Evolutionary conservation across 2,888 invertebrate species (phyloP).

Genomic region (Heteromurus nitidus): DNA sequence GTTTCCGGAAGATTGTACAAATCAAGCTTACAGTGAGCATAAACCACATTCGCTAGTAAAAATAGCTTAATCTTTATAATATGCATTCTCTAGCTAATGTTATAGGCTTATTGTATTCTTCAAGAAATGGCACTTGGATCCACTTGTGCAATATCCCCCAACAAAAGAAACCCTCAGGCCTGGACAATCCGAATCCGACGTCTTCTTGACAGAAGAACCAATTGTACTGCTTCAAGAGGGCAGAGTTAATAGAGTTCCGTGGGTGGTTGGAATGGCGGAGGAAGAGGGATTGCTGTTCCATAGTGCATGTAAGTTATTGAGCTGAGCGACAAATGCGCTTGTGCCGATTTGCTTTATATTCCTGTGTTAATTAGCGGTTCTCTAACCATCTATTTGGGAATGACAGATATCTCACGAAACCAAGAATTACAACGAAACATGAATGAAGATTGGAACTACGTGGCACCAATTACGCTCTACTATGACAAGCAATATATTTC

Average conservation of each 20-base stretch:
- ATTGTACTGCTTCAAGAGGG: constrained; percentile 75
- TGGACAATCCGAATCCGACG: constrained; percentile 75
- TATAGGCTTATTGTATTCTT: neutral
- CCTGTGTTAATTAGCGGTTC: neutral
- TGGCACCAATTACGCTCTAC: constrained; percentile 70
- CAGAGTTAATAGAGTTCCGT: constrained; percentile 77
- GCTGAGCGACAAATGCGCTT: too few species aligned
- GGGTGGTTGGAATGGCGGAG: constrained; percentile 77
- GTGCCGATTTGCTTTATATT: neutral
- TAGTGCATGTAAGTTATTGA: constrained; percentile 75
- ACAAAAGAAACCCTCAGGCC: constrained; percentile 76
- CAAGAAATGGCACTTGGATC: constrained; percentile 78
- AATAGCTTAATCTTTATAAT: too few species aligned
- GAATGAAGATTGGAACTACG: constrained; percentile 69
- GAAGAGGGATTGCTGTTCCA: constrained; percentile 78
- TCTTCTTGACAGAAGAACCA: constrained; percentile 77
- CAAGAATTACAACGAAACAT: constrained; percentile 66
- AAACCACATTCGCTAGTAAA: neutral
- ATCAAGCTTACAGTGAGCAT: constrained; percentile 59
- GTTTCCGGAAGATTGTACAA: constrained; percentile 61
- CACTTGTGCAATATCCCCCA: constrained; percentile 77
- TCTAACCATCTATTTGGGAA: neutral
- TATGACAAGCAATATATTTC: constrained; percentile 59
- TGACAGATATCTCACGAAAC: constrained; percentile 64
- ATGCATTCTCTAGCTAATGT: neutral